These are phyloP conservation scores for Bufo gargarizans DNA, from an alignment of 2,113 vertebrate species.

Conservation along the genomic window DNA sequence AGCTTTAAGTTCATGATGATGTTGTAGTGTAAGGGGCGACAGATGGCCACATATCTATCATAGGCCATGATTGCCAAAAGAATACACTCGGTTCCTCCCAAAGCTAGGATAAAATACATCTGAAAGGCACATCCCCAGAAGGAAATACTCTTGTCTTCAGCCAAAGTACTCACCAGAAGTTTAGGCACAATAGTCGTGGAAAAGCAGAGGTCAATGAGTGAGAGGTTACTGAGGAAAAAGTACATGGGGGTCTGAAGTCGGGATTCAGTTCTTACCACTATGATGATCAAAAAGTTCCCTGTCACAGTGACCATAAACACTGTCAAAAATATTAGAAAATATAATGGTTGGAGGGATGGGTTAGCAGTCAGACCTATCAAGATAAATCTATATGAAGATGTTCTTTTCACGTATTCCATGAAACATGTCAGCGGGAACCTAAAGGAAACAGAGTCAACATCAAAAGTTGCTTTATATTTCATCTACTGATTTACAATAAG, in stretches of 20 bases:
- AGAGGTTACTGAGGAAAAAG: slow-evolving; percentile 26
- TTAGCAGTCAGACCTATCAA: slow-evolving; percentile 13
- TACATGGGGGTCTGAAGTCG: slow-evolving; percentile 37
- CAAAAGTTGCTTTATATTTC: no score
- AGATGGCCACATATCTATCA: slow-evolving; percentile 11
- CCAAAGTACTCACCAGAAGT: not conserved
- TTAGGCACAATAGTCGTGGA: slow-evolving; percentile 33
- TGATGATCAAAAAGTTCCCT: slow-evolving; percentile 17
- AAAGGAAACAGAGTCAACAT: not conserved
- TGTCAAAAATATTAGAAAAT: not conserved
- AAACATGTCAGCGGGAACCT: not conserved
- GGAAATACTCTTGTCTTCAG: slow-evolving; percentile 1
- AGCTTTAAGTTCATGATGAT: not conserved
- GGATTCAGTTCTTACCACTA: not conserved
- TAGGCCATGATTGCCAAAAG: slow-evolving; percentile 35
- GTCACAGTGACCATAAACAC: not conserved
- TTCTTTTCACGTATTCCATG: slow-evolving; percentile 13
- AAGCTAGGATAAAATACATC: slow-evolving; percentile 25
- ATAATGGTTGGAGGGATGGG: not conserved
- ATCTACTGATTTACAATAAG: no score
- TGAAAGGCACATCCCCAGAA: slow-evolving; percentile 25
- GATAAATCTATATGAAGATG: not conserved
- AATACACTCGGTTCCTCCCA: slow-evolving; percentile 16
- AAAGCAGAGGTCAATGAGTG: slow-evolving; percentile 19
- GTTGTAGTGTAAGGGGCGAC: not conserved